Base-by-base conservation (phyloP, 2,113 vertebrate species). In the Gambusia affinis region DNA sequence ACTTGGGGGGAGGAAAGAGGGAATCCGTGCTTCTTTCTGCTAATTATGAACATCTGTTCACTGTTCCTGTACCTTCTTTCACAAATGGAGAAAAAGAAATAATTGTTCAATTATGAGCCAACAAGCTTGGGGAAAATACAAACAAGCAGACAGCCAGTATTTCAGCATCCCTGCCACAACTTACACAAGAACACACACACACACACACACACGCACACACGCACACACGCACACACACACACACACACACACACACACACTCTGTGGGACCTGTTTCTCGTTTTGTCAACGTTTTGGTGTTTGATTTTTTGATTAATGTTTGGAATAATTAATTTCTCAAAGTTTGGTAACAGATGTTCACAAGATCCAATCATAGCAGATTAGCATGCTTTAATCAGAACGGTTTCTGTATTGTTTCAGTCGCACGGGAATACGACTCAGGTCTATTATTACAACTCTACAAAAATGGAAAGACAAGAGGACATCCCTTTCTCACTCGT, bases 11-110 rank as follows among this genome's bases (percentile, higher is more conserved):
- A 17, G 17, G 30, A 12, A 37, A 28, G 75, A 64, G 4, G 39
- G 57, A 66, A 39, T 78, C 33, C 27, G 12, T 68, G 27, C 90
- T 70, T 71, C 73, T 39, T 51, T 60, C 62, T 63, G 66, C 75
- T 91, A 88, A 89, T 86, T 72, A 80, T 64, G 67, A 89, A 78
- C 92, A 90, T 93, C 90, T 92, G 90, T 63, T 90, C 27, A 24
- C 64, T 35, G 64, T 66, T 89, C 81, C 65, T 64, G 65, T 30
- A 75, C 61, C 62, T 62, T 75, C 67, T 44, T 72, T 66, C 80
- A 82, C 81, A 85, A 82, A 84, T 82, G 68, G 72, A 67, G 35
- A 31, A 37, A 31, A n/a, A 29, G 28, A 39, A 57, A 47, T 31
- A 86, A 86, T 82, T 76, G 67, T 78, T 51, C 54, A 22, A 80